Evolutionary conservation across 2,797 vertebrate species (phyloP), one percentile per base, ranked within the genome.

Genomic region (Danionella dracula): DNA sequence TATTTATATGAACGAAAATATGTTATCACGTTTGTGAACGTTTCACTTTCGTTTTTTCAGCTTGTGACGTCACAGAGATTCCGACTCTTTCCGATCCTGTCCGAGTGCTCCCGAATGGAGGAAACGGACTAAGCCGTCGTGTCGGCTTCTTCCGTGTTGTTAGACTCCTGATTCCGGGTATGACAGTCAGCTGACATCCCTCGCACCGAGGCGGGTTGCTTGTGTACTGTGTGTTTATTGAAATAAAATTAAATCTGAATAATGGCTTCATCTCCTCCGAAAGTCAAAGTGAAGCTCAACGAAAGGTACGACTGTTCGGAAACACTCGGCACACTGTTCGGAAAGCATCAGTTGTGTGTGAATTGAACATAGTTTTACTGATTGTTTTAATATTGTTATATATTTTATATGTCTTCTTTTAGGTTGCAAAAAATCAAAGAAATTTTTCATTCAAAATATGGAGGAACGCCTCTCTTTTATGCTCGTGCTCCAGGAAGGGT

Each of bases 401-500:
- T 35, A 3, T 27, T 35, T 8, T 35, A 12, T 12, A n/a, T 9
- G 17, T 34, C 19, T 35, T 68, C 81, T 59, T n/a, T 60, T 81
- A 98, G 97, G 82, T 76, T 99, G 68, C 84, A 90, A 79, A 92
- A 89, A 68, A 69, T 99, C 73, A 96, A 95, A 79, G 88, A 88
- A 31, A 78, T 78, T 9, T 98, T 98, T 82, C 80, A 87, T 55
- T 78, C 82, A 37, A 97, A 94, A 77, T 96, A 91, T 90, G 92
- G 92, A 79, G 83, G 90, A 0, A 19, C 78, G 70, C 94, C 96
- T 56, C 84, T 88, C 19, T 98, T 97, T 87, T 99, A 93, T 75
- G 92, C 90, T 76, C 89, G 87, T 83, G 97, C 96, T 66, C 96
- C 96, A 37, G 97, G 97, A 76, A 89, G 96, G 76, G 96, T 99